A percentile compares a stretch with the other conserved stretches of the same genome.
Conservation (phyloP, 2,888 invertebrate species). For the Theristus sp. region DNA sequence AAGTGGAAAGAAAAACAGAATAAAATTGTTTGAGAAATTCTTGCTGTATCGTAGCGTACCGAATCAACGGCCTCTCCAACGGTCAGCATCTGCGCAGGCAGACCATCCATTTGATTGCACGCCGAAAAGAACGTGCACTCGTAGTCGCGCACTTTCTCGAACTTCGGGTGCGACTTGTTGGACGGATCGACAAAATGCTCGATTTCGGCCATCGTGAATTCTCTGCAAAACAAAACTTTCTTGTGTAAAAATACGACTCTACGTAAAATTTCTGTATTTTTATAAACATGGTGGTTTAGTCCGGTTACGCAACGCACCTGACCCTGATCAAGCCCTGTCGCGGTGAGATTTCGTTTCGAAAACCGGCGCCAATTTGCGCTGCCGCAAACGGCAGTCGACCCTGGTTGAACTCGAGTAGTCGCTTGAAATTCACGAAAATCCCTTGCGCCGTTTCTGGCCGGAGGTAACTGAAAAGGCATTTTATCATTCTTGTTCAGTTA, state of each 20-base stretch:
- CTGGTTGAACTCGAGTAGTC: conserved; percentile 87
- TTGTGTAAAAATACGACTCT: neutral
- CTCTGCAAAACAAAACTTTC: conserved; percentile 39
- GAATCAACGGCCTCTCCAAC: conserved; percentile 71
- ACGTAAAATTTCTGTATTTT: neutral
- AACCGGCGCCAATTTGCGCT: conserved; percentile 94
- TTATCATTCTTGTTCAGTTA: no score
- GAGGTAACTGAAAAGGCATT: conserved; percentile 45
- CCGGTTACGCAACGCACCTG: conserved; percentile 28
- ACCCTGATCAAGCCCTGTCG: conserved; percentile 82
- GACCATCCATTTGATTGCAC: conserved; percentile 91
- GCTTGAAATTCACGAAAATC: conserved; percentile 97
- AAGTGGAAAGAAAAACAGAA: neutral
- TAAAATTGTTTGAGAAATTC: no score
- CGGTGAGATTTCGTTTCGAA: conserved; percentile 97
- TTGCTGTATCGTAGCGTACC: no score
- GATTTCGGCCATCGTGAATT: conserved; percentile 99
- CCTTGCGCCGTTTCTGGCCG: conserved; percentile 98
- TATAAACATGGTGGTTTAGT: neutral
- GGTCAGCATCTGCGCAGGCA: conserved; percentile 51
- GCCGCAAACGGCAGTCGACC: conserved; percentile 89
- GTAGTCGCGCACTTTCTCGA: conserved; percentile 49
- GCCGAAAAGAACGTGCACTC: conserved; percentile 73
- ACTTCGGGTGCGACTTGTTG: conserved; percentile 73
- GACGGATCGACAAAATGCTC: conserved; percentile 93